A percentile compares a stretch with the other conserved stretches of the same genome.
phyloP scores from a whole-genome alignment of 2,888 invertebrate species.

The Isotomurus palustris region DNA sequence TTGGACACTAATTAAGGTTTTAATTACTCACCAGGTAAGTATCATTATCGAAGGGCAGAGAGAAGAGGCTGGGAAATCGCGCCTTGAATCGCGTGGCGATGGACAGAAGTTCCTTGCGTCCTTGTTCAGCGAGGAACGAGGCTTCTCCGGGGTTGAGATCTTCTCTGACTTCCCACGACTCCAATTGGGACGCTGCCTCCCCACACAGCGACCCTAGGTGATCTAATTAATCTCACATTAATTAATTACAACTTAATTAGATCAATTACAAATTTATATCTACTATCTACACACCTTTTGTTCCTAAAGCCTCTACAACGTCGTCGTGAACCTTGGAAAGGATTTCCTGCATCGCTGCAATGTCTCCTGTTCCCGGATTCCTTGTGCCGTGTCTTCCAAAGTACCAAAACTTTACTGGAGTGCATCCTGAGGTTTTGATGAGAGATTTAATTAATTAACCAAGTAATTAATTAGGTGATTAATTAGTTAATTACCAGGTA shows the following conservation, averaged over 20 bases:
- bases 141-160: slow-evolving; percentile 17
- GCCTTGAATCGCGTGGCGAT: slow-evolving; percentile 23
- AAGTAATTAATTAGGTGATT: too few relatives aligned
- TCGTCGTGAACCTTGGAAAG: slow-evolving; percentile 13
- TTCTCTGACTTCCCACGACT: slow-evolving; percentile 16
- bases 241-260: background rate
- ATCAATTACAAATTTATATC: background rate
- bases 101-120: slow-evolving; percentile 17
- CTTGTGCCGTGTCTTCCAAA: slow-evolving; percentile 41
- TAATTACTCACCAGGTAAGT: slow-evolving; percentile 23
- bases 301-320: slow-evolving; percentile 1
- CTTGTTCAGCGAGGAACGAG: slow-evolving; percentile 26
- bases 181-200: slow-evolving; percentile 5
- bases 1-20: background rate
- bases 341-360: slow-evolving; percentile 19
- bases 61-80: slow-evolving; percentile 29
- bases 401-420: slow-evolving; percentile 30
- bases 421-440: too few relatives aligned
- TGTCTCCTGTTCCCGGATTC: slow-evolving; percentile 33
- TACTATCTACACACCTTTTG: too few relatives aligned
- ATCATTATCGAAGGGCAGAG: slow-evolving; percentile 15
- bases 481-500: too few relatives aligned
- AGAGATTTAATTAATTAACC: too few relatives aligned
- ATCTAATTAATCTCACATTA: too few relatives aligned
- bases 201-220: slow-evolving; percentile 10